Conservation (phyloP, 2,113 vertebrate species). For the Amphiprion ocellaris region DNA sequence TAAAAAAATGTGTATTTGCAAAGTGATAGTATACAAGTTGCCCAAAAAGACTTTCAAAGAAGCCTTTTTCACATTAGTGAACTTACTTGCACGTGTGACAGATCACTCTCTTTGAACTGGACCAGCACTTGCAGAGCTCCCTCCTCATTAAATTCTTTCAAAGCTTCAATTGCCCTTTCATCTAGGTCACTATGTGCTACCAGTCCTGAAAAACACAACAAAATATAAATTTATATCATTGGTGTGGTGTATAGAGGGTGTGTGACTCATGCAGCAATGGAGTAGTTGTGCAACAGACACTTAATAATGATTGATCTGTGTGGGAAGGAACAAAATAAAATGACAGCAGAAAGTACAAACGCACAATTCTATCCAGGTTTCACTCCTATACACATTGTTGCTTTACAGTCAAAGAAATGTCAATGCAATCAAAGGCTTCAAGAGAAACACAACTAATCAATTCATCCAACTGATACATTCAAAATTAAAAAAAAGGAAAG, state of each 20-base stretch:
- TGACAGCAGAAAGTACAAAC: background rate
- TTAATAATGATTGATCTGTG: conserved; percentile 1
- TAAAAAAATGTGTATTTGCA: too few relatives aligned
- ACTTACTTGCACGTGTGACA: conserved; percentile 97
- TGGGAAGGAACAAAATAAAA: background rate
- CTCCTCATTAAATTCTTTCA: conserved; percentile 99
- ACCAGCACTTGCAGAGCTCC: conserved; percentile 96
- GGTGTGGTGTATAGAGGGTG: background rate
- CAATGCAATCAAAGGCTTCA: background rate
- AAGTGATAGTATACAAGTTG: too few relatives aligned
- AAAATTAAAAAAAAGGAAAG: too few relatives aligned
- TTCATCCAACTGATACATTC: too few relatives aligned
- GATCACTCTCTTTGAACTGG: conserved; percentile 99
- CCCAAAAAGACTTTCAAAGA: too few relatives aligned
- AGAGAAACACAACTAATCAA: too few relatives aligned
- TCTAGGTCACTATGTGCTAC: conserved; percentile 98
- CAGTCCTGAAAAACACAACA: conserved; percentile 85
- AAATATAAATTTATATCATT: background rate
- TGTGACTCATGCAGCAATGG: background rate
- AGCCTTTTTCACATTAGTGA: background rate
- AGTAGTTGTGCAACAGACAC: background rate
- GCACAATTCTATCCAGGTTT: background rate
- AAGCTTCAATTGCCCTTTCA: conserved; percentile 96
- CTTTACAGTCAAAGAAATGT: background rate
- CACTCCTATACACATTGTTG: background rate